A percentile compares a stretch with the other conserved stretches of the same genome.
These are phyloP conservation scores for Aphidius colemani DNA, from an alignment of 2,888 invertebrate species.

Conservation along the genomic window DNA sequence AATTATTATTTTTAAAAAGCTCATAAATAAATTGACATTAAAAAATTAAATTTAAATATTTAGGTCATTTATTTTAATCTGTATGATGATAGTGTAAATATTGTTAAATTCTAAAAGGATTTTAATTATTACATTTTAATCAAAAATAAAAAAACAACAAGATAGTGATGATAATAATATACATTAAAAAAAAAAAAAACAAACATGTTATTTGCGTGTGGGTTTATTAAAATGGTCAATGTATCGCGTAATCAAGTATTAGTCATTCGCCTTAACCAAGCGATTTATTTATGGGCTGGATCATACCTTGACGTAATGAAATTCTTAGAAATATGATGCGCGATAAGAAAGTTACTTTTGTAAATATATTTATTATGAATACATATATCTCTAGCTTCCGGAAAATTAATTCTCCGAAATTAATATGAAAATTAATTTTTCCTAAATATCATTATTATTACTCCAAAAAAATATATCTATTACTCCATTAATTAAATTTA, in stretches of 20 bases:
- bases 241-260: conserved; percentile 51
- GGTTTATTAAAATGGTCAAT: conserved; percentile 49
- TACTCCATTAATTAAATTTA: too few species aligned
- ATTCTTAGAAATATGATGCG: conserved; percentile 53
- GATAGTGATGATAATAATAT: conserved; percentile 40
- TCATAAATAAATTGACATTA: background rate
- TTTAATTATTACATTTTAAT: too few species aligned
- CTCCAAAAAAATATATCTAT: too few species aligned
- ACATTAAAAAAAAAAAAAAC: too few species aligned
- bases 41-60: too few species aligned
- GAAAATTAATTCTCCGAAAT: too few species aligned
- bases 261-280: conserved; percentile 45
- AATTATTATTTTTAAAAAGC: conserved; percentile 1
- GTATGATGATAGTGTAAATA: too few species aligned
- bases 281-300: conserved; percentile 55
- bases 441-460: too few species aligned
- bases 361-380: conserved; percentile 6
- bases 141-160: too few species aligned
- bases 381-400: conserved; percentile 8
- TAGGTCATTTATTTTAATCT: too few species aligned
- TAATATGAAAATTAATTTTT: too few species aligned
- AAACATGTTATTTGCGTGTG: conserved; percentile 37
- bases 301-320: conserved; percentile 49
- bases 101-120: too few species aligned
- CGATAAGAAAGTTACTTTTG: conserved; percentile 46